Evolutionary conservation across 2,888 invertebrate species (phyloP).

Genomic region (Autographa gamma): DNA sequence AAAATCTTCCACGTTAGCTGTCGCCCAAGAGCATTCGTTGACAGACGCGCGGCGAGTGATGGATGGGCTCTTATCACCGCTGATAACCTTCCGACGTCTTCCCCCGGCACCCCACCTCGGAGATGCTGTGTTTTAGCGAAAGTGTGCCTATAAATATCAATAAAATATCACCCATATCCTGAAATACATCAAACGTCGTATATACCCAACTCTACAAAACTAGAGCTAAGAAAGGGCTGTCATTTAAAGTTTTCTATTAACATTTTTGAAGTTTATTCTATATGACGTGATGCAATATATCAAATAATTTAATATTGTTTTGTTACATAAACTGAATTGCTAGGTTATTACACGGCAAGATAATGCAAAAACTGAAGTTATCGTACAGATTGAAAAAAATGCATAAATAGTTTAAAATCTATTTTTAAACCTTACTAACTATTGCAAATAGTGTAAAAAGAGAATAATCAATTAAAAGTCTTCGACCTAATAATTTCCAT

Average conservation of each 20-base stretch:
- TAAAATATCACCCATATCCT: constrained; percentile 5
- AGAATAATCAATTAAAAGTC: neutral
- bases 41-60: constrained; percentile 76
- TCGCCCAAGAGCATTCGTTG: constrained; percentile 67
- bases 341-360: no score
- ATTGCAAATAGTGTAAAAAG: no score
- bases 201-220: neutral
- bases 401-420: no score
- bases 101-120: constrained; percentile 63
- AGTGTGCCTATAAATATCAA: constrained; percentile 60
- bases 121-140: constrained; percentile 69
- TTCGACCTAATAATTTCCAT: neutral
- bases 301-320: neutral
- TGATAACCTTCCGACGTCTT: constrained; percentile 83
- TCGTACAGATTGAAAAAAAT: no score
- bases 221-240: no score
- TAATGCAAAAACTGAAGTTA: no score
- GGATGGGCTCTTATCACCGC: constrained; percentile 84
- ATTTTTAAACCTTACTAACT: no score
- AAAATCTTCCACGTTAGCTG: constrained; percentile 77
- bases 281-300: neutral
- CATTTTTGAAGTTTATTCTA: no score
- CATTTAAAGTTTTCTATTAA: no score
- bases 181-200: neutral
- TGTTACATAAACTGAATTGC: no score